Conservation (phyloP, 2,888 invertebrate genomes). For the Hermaeophaga mercurialis region DNA sequence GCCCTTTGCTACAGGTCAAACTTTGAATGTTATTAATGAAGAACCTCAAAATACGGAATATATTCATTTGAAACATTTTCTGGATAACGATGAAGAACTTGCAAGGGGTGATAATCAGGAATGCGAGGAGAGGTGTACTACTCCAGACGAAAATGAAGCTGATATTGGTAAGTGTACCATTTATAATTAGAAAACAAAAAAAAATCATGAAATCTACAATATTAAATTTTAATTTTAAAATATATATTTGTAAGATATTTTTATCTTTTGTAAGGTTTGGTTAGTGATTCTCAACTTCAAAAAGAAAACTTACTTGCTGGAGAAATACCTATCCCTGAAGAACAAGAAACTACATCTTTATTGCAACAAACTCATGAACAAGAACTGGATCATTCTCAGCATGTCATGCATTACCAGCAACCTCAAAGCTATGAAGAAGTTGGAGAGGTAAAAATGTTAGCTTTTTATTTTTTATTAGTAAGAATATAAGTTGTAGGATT, state of each 20-base stretch:
- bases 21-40: constrained; percentile 45
- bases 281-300: neutral
- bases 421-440: neutral
- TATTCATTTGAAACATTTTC: constrained; percentile 53
- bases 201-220: too few relatives aligned
- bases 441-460: too few relatives aligned
- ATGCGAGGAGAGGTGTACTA: constrained; percentile 33
- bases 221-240: too few relatives aligned
- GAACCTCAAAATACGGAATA: constrained; percentile 51
- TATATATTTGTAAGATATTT: too few relatives aligned
- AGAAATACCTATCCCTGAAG: neutral
- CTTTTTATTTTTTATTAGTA: too few relatives aligned
- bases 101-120: constrained; percentile 38
- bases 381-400: neutral
- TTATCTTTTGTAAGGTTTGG: neutral
- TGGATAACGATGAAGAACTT: constrained; percentile 52
- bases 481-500: too few relatives aligned
- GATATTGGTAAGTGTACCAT: constrained; percentile 28
- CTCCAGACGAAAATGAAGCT: constrained; percentile 42
- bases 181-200: too few relatives aligned
- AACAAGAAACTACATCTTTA: neutral
- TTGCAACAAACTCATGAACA: neutral
- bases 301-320: neutral
- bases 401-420: neutral
- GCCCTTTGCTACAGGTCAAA: constrained; percentile 40